Evolutionary conservation across 1,140 invertebrate species (phyloP), one percentile per base, ranked within the genome.

Genomic region (Neodiprion fabricii): DNA sequence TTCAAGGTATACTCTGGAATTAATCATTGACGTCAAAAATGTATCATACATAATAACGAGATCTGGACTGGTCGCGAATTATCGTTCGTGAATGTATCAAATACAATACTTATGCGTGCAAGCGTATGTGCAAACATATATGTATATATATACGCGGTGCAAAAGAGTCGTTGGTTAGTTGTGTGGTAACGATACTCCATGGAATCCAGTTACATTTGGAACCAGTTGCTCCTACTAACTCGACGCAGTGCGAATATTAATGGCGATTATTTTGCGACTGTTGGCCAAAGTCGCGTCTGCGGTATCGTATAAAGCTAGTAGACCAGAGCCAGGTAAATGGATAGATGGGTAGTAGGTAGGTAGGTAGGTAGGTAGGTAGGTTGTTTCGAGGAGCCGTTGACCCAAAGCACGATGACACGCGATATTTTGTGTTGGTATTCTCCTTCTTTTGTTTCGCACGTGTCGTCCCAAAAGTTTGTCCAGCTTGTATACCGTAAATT

Each of bases 201-300:
- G 53, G 53, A 61, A 61, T 61, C 53, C 53, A 61, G 53, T 61
- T 61, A 61, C 53, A 61, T 61, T 61, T 61, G 53, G 9, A 61
- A 61, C 53, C 53, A 61, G 53, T 61, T 14, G 28, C 28, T 40
- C n/a, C 28, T 40, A 40, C 28, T 40, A 40, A 61, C n/a, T 17
- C 53, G 53, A 61, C 53, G 53, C 53, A 61, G 11, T 61, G 53
- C 53, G 53, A 61, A 61, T 61, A 61, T 61, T 61, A 61, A 61
- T 61, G 53, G 11, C 11, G 53, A 5, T 61, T 61, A 12, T 40
- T 40, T 40, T 2, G 28, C 28, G 28, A 40, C 28, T 40, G 2
- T 40, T 40, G 28, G 28, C 28, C 28, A 40, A 40, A 4, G 28
- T 40, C 28, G 28, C 28, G 28, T 40, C 28, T 40, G 28, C 28